Conservation (phyloP, 1,140 invertebrate genomes). For the Triops cancriformis region DNA sequence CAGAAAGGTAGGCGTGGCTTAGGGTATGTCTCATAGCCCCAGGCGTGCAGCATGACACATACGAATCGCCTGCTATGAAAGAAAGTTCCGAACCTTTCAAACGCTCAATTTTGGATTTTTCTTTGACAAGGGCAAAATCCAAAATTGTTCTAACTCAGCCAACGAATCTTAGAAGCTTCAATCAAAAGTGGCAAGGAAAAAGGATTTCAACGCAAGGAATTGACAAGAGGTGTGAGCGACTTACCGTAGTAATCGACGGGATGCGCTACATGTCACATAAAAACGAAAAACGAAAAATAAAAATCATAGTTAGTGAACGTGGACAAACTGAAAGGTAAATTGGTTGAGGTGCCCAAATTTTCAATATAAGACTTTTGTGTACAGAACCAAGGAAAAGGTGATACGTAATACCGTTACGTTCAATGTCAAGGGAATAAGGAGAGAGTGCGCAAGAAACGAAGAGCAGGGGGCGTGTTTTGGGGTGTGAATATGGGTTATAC, state of each 20-base stretch:
- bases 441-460: conserved; percentile 4
- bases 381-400: conserved; percentile 11
- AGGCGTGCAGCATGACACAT: conserved; percentile 9
- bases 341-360: not conserved
- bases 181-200: conserved; percentile 6
- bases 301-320: not conserved
- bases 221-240: conserved; percentile 47
- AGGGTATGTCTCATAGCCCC: conserved; percentile 12
- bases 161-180: not conserved
- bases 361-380: not conserved
- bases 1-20: not conserved
- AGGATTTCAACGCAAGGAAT: conserved; percentile 42
- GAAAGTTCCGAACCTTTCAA: not conserved
- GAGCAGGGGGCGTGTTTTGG: not conserved
- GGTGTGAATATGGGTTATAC: not conserved
- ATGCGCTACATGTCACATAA: conserved; percentile 59
- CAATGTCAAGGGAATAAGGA: not conserved
- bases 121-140: not conserved
- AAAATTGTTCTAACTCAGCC: not conserved
- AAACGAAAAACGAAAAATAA: conserved; percentile 24
- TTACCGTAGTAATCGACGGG: conserved; percentile 98
- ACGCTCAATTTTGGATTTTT: not conserved
- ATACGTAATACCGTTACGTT: conserved; percentile 18
- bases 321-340: not conserved
- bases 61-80: not conserved